These are phyloP conservation scores for Euthynnus affinis DNA, from an alignment of 2,797 vertebrate genomes.

Conservation along the genomic window DNA sequence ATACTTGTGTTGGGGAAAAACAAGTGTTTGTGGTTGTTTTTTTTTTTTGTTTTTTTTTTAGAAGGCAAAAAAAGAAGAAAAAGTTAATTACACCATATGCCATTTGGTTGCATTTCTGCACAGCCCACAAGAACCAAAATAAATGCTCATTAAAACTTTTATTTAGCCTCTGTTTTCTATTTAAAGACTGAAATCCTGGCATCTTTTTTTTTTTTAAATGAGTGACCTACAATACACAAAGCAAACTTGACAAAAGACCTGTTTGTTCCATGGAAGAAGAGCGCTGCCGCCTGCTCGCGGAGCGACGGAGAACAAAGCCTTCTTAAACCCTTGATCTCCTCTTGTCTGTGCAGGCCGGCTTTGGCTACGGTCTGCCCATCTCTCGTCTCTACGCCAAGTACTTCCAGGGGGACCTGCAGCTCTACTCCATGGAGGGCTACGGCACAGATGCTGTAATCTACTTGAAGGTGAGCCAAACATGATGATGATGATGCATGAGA, in stretches of 20 bases:
- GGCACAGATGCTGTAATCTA: conserved; percentile 96
- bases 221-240: conserved; percentile 12
- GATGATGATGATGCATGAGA: conserved; percentile 22
- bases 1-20: too few relatives aligned
- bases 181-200: conserved; percentile 25
- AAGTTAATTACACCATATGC: conserved; percentile 17
- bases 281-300: conserved; percentile 10
- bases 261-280: conserved; percentile 14
- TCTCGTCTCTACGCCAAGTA: conserved; percentile 96
- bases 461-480: conserved; percentile 88
- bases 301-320: conserved; percentile 35
- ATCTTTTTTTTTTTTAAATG: neutral
- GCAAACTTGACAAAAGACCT: conserved; percentile 8
- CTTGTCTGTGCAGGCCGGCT: conserved; percentile 88
- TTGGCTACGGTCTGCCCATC: conserved; percentile 95
- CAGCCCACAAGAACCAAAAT: neutral
- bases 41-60: too few relatives aligned
- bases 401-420: conserved; percentile 97
- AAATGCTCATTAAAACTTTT: conserved; percentile 3
- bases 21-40: too few relatives aligned
- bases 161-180: neutral
- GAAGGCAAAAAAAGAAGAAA: too few relatives aligned
- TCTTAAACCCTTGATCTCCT: conserved; percentile 35
- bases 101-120: conserved; percentile 11
- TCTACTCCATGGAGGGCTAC: conserved; percentile 96